These are phyloP conservation scores for Lithophane leautieri DNA, from an alignment of 2,888 invertebrate genomes.

Conservation along the genomic window DNA sequence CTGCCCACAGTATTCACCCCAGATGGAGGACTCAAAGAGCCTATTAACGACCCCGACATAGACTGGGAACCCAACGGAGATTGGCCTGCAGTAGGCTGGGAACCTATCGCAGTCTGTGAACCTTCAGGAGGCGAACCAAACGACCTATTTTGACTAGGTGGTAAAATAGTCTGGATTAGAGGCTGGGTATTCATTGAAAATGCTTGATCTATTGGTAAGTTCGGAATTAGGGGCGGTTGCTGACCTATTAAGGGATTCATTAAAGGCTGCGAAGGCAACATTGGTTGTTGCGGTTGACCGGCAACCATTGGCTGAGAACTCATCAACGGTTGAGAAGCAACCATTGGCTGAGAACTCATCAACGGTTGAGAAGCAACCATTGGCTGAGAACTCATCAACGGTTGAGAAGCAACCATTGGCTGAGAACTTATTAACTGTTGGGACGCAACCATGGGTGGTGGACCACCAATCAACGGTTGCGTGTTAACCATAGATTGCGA, in stretches of 20 bases:
- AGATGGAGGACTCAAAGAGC: slow-evolving; percentile 81
- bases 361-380: slow-evolving; percentile 61
- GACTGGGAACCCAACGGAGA: slow-evolving; percentile 72
- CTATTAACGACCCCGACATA: slow-evolving; percentile 73
- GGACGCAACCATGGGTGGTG: slow-evolving; percentile 68
- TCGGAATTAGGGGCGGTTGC: slow-evolving; percentile 41
- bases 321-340: slow-evolving; percentile 69
- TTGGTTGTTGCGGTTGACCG: slow-evolving; percentile 69
- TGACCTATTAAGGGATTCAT: slow-evolving; percentile 33
- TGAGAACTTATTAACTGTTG: slow-evolving; percentile 63
- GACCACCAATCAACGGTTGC: slow-evolving; percentile 63
- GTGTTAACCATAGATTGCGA: slow-evolving; percentile 63
- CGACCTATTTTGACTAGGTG: slow-evolving; percentile 17
- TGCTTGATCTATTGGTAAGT: slow-evolving; percentile 41
- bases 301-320: slow-evolving; percentile 28
- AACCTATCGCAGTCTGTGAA: neutral
- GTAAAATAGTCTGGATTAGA: slow-evolving; percentile 27
- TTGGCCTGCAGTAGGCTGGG: slow-evolving; percentile 57
- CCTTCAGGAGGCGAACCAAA: slow-evolving; percentile 43
- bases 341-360: slow-evolving; percentile 64
- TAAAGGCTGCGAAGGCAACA: slow-evolving; percentile 67
- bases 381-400: slow-evolving; percentile 34
- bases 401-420: slow-evolving; percentile 73
- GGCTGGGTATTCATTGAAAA: slow-evolving; percentile 32
- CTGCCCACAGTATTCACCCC: slow-evolving; percentile 67